phyloP scores from a whole-genome alignment of 2,797 vertebrate genomes.

The Eulemur rubriventer region DNA sequence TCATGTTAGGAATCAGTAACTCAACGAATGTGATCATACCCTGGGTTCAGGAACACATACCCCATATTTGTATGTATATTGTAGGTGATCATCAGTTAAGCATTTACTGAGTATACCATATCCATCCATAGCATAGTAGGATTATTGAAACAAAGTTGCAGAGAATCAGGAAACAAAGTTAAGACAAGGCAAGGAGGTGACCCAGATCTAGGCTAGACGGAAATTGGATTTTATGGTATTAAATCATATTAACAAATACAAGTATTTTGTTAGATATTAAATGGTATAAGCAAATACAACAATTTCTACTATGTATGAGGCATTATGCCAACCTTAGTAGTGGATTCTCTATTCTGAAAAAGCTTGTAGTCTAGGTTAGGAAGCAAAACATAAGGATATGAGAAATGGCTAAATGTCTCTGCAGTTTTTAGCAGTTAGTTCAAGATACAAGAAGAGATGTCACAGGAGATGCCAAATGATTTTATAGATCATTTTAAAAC shows the following conservation, averaged over 20 bases:
- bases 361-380: not conserved
- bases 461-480: not conserved
- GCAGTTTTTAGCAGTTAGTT: not conserved
- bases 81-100: not conserved
- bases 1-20: not conserved
- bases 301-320: not conserved
- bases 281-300: not conserved
- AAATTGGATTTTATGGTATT: not conserved
- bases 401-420: not conserved
- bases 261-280: not conserved
- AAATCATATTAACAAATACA: not conserved
- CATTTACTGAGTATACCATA: not conserved
- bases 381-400: not conserved
- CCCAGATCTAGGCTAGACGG: not conserved
- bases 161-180: not conserved
- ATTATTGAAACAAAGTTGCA: not conserved
- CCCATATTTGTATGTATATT: not conserved
- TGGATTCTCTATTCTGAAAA: not conserved
- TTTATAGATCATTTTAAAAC: not conserved
- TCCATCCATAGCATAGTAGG: not conserved
- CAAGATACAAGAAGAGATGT: not conserved
- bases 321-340: not conserved
- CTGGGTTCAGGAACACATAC: not conserved
- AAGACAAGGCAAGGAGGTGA: not conserved
- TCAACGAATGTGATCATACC: not conserved